Percentiles rank a stretch among this genome's conserved stretches.
Evolutionary conservation across 2,797 vertebrate species (phyloP).

Genomic region (Hypotaenidia okinawae): DNA sequence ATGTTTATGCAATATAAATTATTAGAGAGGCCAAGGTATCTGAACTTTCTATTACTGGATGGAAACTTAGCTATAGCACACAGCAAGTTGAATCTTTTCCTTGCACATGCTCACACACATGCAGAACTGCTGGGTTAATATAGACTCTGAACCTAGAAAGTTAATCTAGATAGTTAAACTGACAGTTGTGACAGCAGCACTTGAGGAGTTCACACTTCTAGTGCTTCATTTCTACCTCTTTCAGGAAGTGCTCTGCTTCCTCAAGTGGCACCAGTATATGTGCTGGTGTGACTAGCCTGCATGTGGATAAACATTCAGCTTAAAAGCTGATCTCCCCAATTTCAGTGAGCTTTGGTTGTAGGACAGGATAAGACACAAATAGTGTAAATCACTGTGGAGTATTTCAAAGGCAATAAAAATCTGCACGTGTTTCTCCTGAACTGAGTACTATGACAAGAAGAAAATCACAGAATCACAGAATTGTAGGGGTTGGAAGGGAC

Average conservation of each 20-base stretch:
- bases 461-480: background rate
- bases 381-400: background rate
- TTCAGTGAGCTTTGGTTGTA: background rate
- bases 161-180: background rate
- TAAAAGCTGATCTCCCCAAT: background rate
- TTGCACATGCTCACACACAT: rapidly evolving
- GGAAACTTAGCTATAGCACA: background rate
- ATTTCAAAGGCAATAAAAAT: background rate
- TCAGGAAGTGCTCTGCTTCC: background rate
- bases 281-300: background rate
- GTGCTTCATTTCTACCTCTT: background rate
- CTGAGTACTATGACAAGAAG: background rate
- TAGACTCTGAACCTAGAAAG: background rate
- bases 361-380: background rate
- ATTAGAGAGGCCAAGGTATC: slow-evolving; percentile 22
- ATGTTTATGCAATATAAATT: slow-evolving; percentile 54
- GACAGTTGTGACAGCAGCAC: background rate
- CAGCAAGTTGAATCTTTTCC: background rate
- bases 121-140: background rate
- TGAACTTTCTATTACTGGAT: background rate
- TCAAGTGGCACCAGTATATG: background rate
- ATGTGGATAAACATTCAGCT: background rate
- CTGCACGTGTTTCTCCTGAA: background rate
- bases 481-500: no score
- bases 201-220: background rate